Evolutionary conservation across 2,888 invertebrate genomes (phyloP), one percentile per base, ranked within the genome.

Genomic region (Lithophane socia): DNA sequence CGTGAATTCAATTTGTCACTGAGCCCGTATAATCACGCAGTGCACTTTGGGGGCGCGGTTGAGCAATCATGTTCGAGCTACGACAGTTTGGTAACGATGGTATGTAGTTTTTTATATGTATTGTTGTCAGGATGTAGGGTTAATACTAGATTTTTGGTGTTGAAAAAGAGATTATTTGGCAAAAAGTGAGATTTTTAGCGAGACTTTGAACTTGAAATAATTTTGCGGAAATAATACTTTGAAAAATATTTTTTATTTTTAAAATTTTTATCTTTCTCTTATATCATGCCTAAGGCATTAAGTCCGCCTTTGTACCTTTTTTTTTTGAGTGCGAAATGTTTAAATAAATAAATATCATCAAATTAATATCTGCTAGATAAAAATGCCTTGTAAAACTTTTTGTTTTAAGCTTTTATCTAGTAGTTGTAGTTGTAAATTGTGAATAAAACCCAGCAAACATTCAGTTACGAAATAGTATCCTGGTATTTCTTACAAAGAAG

Each of bases 1-100:
- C 77, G 73, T 71, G 75, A 70, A 82, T 87, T 83, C 79, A 87
- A 87, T 88, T 76, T 79, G 80, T 73, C 79, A 74, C 80, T 54
- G 80, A 79, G 79, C 56, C 65, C 67, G 63, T 79, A 77, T 82
- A 74, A 67, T 79, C 77, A 65, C 84, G 75, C 77, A 85, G 79
- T 86, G 87, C 83, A 81, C 69, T 87, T 87, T 74, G 79, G 58
- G 75, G 78, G 74, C 72, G 74, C 77, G 60, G 69, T 67, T 75
- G 84, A 75, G 75, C 72, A 83, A 83, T 73, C 69, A 87, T 87
- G 87, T 77, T 87, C 70, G 68, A 79, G 79, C 73, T 80, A 49
- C 24, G 67, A 24, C n/a, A 78, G 7, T 85, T 74, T 52, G 21
- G 37, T 42, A 65, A 79, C 37, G 78, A 79, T 65, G 89, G 87